These are phyloP conservation scores for Butorides virescens DNA, from an alignment of 2,113 vertebrate species.

Conservation along the genomic window DNA sequence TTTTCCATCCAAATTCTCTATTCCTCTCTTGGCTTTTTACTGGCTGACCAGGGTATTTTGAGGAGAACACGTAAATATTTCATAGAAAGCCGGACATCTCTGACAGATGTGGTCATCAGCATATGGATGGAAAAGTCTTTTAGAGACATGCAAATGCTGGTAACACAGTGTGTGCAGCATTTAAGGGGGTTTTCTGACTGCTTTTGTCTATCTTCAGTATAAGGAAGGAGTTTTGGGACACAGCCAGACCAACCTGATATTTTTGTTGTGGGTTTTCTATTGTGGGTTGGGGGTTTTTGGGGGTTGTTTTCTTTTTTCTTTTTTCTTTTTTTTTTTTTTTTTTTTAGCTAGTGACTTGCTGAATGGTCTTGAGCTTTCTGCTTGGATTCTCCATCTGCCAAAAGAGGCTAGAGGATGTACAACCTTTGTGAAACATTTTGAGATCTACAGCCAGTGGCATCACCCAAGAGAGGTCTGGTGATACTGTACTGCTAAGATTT, in stretches of 20 bases:
- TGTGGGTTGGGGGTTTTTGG: not conserved
- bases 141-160: not conserved
- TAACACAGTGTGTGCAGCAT: not conserved
- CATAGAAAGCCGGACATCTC: not conserved
- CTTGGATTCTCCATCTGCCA: not conserved
- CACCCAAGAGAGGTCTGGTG: not conserved
- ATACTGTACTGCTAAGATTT: not conserved
- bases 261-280: not conserved
- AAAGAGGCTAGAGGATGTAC: not conserved
- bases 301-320: too few species aligned
- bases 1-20: not conserved
- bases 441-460: not conserved
- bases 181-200: fast-evolving
- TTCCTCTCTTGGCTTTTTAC: not conserved
- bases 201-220: not conserved
- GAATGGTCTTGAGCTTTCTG: not conserved
- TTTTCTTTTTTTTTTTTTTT: too few species aligned
- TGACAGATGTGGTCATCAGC: not conserved
- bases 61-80: not conserved
- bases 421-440: not conserved
- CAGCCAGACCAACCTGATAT: not conserved
- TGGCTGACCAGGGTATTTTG: not conserved
- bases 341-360: not conserved
- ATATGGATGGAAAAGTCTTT: not conserved
- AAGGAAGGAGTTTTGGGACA: not conserved